Conservation (phyloP, 2,888 invertebrate species). For the Oscheius sp. region DNA sequence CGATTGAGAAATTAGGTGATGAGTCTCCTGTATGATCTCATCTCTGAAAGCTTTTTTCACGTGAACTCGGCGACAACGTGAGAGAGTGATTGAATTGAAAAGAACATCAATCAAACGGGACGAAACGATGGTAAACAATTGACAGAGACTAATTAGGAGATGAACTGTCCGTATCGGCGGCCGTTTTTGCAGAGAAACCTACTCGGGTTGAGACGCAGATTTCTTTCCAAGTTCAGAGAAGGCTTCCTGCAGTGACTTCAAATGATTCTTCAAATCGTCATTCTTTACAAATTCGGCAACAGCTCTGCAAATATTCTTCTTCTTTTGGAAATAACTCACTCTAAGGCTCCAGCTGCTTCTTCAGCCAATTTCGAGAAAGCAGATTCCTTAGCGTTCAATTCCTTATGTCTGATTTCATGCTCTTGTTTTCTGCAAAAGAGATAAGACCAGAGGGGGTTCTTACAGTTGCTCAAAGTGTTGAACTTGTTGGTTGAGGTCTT, state of each 20-base stretch:
- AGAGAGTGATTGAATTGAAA: background rate
- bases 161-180: background rate
- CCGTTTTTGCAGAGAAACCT: background rate
- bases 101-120: constrained; percentile 6
- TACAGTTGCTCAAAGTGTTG: background rate
- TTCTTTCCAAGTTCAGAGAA: too few relatives aligned
- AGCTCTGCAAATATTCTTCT: background rate
- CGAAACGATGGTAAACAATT: constrained; percentile 3
- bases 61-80: background rate
- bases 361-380: background rate
- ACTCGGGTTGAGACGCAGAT: too few relatives aligned
- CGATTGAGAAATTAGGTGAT: too few relatives aligned
- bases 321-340: background rate
- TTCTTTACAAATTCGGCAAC: background rate
- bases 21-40: background rate
- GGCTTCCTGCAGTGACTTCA: background rate
- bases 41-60: background rate
- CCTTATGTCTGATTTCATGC: background rate
- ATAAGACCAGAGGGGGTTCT: background rate
- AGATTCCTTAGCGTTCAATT: background rate
- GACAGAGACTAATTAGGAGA: background rate
- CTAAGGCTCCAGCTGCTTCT: constrained; percentile 9
- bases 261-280: background rate
- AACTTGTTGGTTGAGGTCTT: background rate
- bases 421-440: background rate